Evolutionary conservation across 2,888 invertebrate genomes (phyloP).

Genomic region (Morpho deidamia): DNA sequence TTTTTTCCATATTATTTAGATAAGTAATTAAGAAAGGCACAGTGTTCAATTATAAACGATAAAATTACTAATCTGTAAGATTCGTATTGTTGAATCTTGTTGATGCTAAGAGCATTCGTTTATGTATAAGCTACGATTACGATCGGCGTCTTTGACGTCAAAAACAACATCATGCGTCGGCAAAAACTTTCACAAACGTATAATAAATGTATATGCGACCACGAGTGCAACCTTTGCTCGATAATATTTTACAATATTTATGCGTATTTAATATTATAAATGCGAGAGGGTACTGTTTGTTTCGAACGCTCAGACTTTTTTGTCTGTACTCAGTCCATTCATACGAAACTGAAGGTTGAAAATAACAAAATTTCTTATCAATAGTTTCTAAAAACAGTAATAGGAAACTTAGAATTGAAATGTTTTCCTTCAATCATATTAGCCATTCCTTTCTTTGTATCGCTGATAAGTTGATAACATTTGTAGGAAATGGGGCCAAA

Average conservation of each 20-base stretch:
- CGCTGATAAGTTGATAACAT: slow-evolving; percentile 26
- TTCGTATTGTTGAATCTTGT: not conserved
- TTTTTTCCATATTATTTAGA: too few relatives aligned
- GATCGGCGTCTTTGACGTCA: slow-evolving; percentile 16
- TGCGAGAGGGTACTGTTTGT: too few relatives aligned
- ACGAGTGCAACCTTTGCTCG: slow-evolving; percentile 1
- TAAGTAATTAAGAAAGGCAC: too few relatives aligned
- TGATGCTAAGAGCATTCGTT: not conserved
- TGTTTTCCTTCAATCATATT: slow-evolving; percentile 1
- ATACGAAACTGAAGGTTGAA: too few relatives aligned
- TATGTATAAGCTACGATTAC: not conserved
- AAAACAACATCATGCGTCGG: slow-evolving; percentile 13
- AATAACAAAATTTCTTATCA: not conserved
- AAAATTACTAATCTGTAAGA: not conserved
- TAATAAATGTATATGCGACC: too few relatives aligned
- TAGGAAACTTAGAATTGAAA: not conserved
- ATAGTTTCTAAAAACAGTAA: slow-evolving; percentile 3
- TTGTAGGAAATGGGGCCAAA: slow-evolving; percentile 13
- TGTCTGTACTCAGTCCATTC: too few relatives aligned
- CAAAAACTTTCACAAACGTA: slow-evolving; percentile 17
- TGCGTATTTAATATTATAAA: not conserved
- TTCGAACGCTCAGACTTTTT: too few relatives aligned
- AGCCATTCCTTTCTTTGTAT: slow-evolving; percentile 19
- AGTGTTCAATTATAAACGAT: not conserved
- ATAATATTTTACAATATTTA: not conserved